These are phyloP conservation scores for Auanema freiburgensis DNA, from an alignment of 2,888 invertebrate species.

Conservation along the genomic window DNA sequence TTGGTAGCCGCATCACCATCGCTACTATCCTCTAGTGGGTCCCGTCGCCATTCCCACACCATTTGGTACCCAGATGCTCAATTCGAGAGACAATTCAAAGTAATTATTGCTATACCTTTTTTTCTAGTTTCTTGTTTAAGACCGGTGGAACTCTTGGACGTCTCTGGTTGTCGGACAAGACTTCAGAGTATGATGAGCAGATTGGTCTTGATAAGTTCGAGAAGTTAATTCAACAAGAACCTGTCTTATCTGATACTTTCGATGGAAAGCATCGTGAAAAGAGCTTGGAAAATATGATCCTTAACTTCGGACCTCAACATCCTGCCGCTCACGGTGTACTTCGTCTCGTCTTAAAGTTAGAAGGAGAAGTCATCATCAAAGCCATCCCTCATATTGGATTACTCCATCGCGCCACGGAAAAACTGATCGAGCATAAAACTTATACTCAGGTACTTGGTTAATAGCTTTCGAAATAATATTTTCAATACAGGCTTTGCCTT, in stretches of 20 bases:
- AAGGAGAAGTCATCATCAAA: constrained; percentile 82
- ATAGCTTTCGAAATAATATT: background rate
- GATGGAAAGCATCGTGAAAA: constrained; percentile 71
- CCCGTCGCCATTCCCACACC: constrained; percentile 53
- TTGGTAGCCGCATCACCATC: constrained; percentile 14
- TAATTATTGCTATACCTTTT: constrained; percentile 18
- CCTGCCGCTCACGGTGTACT: constrained; percentile 91
- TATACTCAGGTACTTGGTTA: constrained; percentile 77
- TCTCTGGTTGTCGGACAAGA: constrained; percentile 42
- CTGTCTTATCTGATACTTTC: constrained; percentile 47
- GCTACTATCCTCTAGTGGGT: constrained; percentile 15
- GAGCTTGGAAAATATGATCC: constrained; percentile 79
- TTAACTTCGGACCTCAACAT: constrained; percentile 92
- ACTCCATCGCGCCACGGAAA: constrained; percentile 94
- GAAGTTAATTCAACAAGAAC: constrained; percentile 43
- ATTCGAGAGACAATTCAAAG: constrained; percentile 60
- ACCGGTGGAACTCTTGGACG: constrained; percentile 51
- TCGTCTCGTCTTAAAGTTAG: constrained; percentile 80
- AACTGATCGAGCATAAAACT: constrained; percentile 96
- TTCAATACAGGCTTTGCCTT: constrained; percentile 78
- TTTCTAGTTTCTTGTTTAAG: constrained; percentile 31
- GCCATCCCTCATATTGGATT: constrained; percentile 97
- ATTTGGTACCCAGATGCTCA: constrained; percentile 64
- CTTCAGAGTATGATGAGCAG: constrained; percentile 43
- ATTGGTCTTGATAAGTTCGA: constrained; percentile 52